Evolutionary conservation across 2,113 vertebrate genomes (phyloP), one percentile per base, ranked within the genome.

Genomic region (Cairina moschata): DNA sequence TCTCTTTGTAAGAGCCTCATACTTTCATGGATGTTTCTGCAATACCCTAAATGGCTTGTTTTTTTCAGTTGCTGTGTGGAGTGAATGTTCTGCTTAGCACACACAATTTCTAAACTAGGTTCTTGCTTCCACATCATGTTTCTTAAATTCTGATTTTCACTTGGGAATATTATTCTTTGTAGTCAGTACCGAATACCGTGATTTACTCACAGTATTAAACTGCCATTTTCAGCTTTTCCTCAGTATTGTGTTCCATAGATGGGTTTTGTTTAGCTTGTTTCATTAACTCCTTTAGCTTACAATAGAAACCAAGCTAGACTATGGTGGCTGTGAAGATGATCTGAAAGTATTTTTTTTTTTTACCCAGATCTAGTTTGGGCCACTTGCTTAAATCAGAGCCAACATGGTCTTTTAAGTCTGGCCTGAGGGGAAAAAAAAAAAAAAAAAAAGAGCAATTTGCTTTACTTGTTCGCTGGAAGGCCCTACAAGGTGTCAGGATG

Each of bases 11-110:
- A 81, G 63, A 59, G 9, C 7, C 18, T 75, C 23, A 8, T 63
- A 13, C 11, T 73, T 93, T 66, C 78, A 81, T 55, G 91, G 86
- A 80, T 58, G 78, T 92, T 93, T 96, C 56, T 86, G 59, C 76
- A 78, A 34, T 97, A 96, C 96, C 83, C 74, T 79, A 31, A 78
- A 40, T 32, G 13, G 65, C 44, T 93, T 96, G 89, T 28, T 58
- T 40, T 40, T 38, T 93, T 95, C 83, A 14, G 75, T 94, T 86
- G 92, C 31, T 83, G 80, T 83, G 31, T 59, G 71, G 46, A 72
- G 86, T 93, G 77, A 78, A 90, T 95, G 86, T 67, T 95, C 93
- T 69, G 55, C 90, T 96, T 83, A 91, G 92, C 23, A n/a, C 60
- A 13, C 52, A 12, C 87, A 52, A 80, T 96, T 73, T 52, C 48